Evolutionary conservation across 1,140 invertebrate species (phyloP), one percentile per base, ranked within the genome.

Genomic region (Rhynchophorus ferrugineus): DNA sequence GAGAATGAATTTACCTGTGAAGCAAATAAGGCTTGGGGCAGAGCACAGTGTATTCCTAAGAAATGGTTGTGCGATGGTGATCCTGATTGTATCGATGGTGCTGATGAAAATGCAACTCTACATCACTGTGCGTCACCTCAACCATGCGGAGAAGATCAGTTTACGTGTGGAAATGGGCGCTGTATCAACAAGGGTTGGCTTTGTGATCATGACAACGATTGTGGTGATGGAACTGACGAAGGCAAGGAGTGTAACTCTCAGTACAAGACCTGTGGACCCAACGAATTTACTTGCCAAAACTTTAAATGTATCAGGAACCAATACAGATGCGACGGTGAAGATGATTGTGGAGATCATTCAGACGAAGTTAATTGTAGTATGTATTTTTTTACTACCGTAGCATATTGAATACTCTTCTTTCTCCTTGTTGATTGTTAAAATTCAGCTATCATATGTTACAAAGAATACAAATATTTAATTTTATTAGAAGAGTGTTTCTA

Each of bases 1-100:
- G 87, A 92, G 66, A 92, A 86, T 0, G 92, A 95, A 68, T 95
- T 93, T 61, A 92, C 88, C 0, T 95, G 91, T 61, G 77, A 80
- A 38, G 86, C 85, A 39, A 95, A 95, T 63, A 93, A 91, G 66
- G 77, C 83, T 3, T 95, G 91, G 91, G 87, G 86, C 37, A 75
- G 91, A 44, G 87, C 90, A 0, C 89, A 93, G 54, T 98, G 95
- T 69, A 96, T 98, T 44, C 89, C 91, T 0, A 82, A 81, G 54
- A 88, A 92, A 66, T 97, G 92, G 91, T 73, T 97, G 0, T 98
- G 94, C 69, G 94, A 97, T 68, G 92, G 92, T 0, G 92, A 95
- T 69, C 90, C 92, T 0, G 93, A 96, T 66, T 96, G 94, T 70
- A 89, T 95, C 0, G 93, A 96, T 69, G 91, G 92, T 0, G 91